Base-by-base conservation (phyloP, 2,888 invertebrate genomes). In the Euphydryas editha region DNA sequence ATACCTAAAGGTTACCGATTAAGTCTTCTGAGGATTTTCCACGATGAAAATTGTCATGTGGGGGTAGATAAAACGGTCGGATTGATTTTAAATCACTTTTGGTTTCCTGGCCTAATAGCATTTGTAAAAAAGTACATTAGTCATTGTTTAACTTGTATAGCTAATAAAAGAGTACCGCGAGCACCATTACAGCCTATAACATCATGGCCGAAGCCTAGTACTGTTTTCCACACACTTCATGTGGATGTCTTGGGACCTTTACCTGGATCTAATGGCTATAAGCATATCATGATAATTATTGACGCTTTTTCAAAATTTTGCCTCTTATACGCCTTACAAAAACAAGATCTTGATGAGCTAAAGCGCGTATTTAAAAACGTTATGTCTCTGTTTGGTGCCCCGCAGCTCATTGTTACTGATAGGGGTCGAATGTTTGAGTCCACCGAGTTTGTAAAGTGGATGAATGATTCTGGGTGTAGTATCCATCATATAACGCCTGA, bases 401-500 rank as follows among this genome's bases (percentile, higher is more conserved):
- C 63, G 37, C 18, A 57, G 7, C n/a, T 49, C 6, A 47, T 63
- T 20, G 57, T 57, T 13, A 39, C 47, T 20, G 63, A 63, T n/a
- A 24, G 42, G 7, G 63, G 49, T 10, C 20, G 58, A 21, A 63
- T 63, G 63, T 58, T 58, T 20, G 57, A 63, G 13, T 30, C 24
- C 17, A 17, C 20, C 5, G 24, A 15, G 4, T 63, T 63, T 44
- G 18, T 51, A 11, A 49, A 21, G 11, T 58, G 58, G 39, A 13
- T 51, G 18, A 24, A 13, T n/a, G 51, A 58, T 20, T 4, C 39
- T 7, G 63, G 63, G 7, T 51, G 51, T 42, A 18, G 24, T 13
- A 49, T 59, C 1, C 63, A 63, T 39, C 17, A 17, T 17, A 63
- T 63, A 17, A 63, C 63, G 18, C 63, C 58, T 20, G 58, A 51